Evolutionary conservation across 2,888 invertebrate genomes (phyloP).

Genomic region (Sycophila texana): DNA sequence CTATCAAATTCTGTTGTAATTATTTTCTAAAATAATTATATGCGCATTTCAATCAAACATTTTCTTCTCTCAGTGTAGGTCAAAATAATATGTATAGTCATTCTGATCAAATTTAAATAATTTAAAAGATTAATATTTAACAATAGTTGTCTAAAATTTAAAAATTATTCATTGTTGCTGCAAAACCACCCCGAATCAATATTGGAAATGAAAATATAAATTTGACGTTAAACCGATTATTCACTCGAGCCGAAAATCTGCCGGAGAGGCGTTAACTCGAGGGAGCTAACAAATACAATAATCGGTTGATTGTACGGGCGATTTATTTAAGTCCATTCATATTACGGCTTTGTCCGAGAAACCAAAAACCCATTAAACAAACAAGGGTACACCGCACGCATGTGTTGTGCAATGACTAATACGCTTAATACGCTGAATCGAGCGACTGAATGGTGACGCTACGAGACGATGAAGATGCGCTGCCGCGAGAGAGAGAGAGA

Average conservation of each 20-base stretch:
- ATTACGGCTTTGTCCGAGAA: constrained; percentile 13
- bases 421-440: constrained; percentile 45
- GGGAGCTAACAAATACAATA: constrained; percentile 16
- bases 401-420: constrained; percentile 23
- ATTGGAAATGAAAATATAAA: no score
- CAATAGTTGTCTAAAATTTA: no score
- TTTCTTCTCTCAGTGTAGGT: no score
- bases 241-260: constrained; percentile 12
- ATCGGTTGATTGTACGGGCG: constrained; percentile 3
- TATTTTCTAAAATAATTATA: no score
- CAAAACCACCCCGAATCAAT: no score
- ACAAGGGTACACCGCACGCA: constrained; percentile 7
- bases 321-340: constrained; percentile 21
- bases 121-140: no score
- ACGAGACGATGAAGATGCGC: constrained; percentile 41
- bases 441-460: constrained; percentile 2
- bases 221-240: not conserved
- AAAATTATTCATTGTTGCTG: no score
- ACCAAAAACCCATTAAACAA: constrained; percentile 40
- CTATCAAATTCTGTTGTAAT: no score
- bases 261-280: no score
- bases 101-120: not conserved
- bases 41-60: no score
- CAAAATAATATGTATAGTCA: not conserved
- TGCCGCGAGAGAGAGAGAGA: constrained; percentile 18